Conservation (phyloP, 2,888 invertebrate species). For the Melanostoma scalare region DNA sequence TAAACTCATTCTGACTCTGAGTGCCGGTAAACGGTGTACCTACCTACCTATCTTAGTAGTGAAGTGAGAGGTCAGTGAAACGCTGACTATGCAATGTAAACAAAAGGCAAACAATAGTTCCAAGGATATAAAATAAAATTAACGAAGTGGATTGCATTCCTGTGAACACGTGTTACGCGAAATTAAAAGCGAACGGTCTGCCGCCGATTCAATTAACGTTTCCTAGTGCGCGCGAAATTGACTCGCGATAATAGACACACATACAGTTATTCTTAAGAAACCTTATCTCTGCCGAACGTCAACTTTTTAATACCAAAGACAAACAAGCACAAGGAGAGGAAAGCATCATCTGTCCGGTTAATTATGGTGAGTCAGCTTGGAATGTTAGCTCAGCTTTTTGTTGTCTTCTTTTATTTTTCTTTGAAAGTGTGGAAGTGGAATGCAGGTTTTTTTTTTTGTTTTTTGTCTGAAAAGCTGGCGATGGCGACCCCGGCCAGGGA, state of each 20-base stretch:
- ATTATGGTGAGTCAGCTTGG: conserved; percentile 71
- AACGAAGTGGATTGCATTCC: conserved; percentile 47
- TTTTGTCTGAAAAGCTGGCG: conserved; percentile 17
- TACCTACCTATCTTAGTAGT: background rate
- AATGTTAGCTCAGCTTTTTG: conserved; percentile 6
- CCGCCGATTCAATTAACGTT: conserved; percentile 40
- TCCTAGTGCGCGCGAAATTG: conserved; percentile 33
- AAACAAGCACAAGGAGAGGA: conserved; percentile 6
- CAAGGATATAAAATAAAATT: conserved; percentile 22
- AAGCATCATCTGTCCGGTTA: conserved; percentile 67
- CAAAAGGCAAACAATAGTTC: conserved; percentile 25
- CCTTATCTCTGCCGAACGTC: conserved; percentile 6
- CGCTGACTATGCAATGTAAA: conserved; percentile 57
- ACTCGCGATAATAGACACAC: conserved; percentile 7
- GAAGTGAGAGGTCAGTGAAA: conserved; percentile 21
- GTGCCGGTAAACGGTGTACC: background rate
- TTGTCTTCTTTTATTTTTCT: background rate
- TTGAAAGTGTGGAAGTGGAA: conserved; percentile 16
- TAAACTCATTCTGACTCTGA: background rate
- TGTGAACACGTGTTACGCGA: conserved; percentile 63
- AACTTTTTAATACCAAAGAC: conserved; percentile 25
- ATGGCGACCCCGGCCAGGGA: conserved; percentile 22
- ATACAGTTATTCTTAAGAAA: conserved; percentile 7
- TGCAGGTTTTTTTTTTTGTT: conserved; percentile 16
- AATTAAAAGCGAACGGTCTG: conserved; percentile 31